phyloP scores from a whole-genome alignment of 2,113 vertebrate genomes.

The Merops nubicus region DNA sequence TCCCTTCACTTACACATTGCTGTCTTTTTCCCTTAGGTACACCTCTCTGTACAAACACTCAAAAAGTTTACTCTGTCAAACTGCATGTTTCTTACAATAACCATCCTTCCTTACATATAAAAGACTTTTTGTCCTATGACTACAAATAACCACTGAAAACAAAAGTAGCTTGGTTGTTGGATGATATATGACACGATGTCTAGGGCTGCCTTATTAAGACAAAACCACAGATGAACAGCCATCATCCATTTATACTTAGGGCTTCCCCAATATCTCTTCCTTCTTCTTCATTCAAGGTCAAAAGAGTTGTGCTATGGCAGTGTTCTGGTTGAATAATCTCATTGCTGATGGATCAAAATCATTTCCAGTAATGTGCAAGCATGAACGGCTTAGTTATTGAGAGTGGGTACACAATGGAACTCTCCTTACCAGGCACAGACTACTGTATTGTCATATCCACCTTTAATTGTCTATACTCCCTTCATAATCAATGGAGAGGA shows the following conservation, averaged over 20 bases:
- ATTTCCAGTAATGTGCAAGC: background rate
- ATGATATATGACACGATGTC: background rate
- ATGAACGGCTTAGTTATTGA: background rate
- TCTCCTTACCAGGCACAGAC: background rate
- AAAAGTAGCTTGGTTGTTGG: background rate
- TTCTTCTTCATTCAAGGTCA: background rate
- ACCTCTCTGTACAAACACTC: background rate
- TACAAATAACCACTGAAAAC: background rate
- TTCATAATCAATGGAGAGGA: background rate
- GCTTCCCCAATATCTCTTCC: background rate
- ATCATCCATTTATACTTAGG: background rate
- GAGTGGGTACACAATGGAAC: background rate
- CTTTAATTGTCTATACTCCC: background rate
- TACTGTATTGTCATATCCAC: background rate
- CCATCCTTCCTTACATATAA: background rate
- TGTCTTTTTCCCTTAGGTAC: background rate
- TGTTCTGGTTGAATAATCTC: background rate
- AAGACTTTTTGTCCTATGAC: background rate
- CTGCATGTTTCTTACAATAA: background rate
- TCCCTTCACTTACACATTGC: background rate
- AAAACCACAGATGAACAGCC: background rate
- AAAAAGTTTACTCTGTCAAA: background rate
- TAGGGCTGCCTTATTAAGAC: background rate
- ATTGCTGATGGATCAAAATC: background rate
- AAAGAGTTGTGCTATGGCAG: background rate